Conservation (phyloP, 1,140 invertebrate genomes). For the Drosophila willistoni region DNA sequence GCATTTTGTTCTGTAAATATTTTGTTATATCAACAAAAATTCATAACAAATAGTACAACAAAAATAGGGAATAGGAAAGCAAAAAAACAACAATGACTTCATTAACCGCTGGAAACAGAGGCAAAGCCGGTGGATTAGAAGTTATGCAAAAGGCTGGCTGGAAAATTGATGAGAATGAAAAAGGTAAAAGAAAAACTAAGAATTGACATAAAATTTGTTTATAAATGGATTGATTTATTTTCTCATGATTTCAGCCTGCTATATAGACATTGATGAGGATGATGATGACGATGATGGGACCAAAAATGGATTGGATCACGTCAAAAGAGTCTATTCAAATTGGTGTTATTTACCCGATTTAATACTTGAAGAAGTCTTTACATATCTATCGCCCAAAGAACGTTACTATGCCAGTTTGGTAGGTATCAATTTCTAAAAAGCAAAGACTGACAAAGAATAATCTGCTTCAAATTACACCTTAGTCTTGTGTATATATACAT, state of each 20-base stretch:
- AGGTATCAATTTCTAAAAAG: slow-evolving; percentile 68
- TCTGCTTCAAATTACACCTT: too few species aligned
- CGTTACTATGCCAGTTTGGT: slow-evolving; percentile 91
- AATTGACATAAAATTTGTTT: too few species aligned
- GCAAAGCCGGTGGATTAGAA: slow-evolving; percentile 48
- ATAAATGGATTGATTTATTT: neutral
- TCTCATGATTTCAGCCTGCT: slow-evolving; percentile 84
- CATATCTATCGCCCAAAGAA: slow-evolving; percentile 87
- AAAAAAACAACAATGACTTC: slow-evolving; percentile 36
- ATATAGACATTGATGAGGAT: slow-evolving; percentile 85
- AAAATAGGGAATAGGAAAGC: slow-evolving; percentile 7
- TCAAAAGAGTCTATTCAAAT: slow-evolving; percentile 83
- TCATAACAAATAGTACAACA: slow-evolving; percentile 15
- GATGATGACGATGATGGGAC: slow-evolving; percentile 80
- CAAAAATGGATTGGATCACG: slow-evolving; percentile 48
- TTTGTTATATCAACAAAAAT: slow-evolving; percentile 19
- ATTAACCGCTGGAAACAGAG: slow-evolving; percentile 42
- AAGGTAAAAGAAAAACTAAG: slow-evolving; percentile 78
- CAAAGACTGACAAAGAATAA: too few species aligned
- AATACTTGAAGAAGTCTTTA: slow-evolving; percentile 90
- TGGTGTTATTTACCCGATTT: slow-evolving; percentile 91
- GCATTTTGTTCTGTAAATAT: slow-evolving; percentile 58
- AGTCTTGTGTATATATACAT: too few species aligned
- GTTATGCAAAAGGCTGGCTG: slow-evolving; percentile 84
- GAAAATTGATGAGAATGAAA: slow-evolving; percentile 85